A percentile compares a stretch with the other conserved stretches of the same genome.
Evolutionary conservation across 2,113 vertebrate genomes (phyloP).

Genomic region (Orientallactaga bullata): DNA sequence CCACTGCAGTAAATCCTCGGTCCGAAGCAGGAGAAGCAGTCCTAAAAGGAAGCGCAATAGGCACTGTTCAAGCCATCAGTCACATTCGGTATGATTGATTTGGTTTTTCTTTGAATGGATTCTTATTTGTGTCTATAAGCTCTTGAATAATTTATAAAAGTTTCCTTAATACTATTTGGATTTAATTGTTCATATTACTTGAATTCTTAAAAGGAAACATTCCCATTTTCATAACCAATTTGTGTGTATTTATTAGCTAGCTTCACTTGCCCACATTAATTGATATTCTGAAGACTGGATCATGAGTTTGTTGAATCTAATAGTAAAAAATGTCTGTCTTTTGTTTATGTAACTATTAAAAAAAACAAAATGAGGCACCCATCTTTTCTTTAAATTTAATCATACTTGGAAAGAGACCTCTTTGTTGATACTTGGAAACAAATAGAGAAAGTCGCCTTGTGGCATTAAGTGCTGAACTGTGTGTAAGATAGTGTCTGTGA

Average conservation of each 20-base stretch:
- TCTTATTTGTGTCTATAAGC: conserved; percentile 82
- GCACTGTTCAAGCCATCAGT: conserved; percentile 89
- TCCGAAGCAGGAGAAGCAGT: conserved; percentile 92
- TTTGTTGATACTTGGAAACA: conserved; percentile 65
- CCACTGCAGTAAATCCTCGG: conserved; percentile 97
- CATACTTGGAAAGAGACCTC: conserved; percentile 48
- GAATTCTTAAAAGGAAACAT: conserved; percentile 72
- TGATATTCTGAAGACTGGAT: conserved; percentile 66
- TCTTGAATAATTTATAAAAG: conserved; percentile 79
- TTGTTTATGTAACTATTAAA: conserved; percentile 55
- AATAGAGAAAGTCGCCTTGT: conserved; percentile 23
- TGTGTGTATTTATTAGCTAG: conserved; percentile 68
- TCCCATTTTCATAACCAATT: conserved; percentile 47
- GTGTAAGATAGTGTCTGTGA: not conserved
- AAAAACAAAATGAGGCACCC: conserved; percentile 56
- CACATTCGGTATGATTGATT: conserved; percentile 93
- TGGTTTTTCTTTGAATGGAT: conserved; percentile 84
- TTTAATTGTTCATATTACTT: conserved; percentile 61
- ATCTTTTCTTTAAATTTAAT: conserved; percentile 55
- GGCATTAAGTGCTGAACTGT: conserved; percentile 50
- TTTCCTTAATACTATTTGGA: conserved; percentile 71
- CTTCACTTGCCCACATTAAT: conserved; percentile 50
- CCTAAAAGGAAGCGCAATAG: conserved; percentile 90
- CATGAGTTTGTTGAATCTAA: conserved; percentile 61
- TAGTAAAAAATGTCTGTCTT: conserved; percentile 62